These are phyloP conservation scores for Notothenia rossii DNA, from an alignment of 2,113 vertebrate genomes.

Conservation along the genomic window DNA sequence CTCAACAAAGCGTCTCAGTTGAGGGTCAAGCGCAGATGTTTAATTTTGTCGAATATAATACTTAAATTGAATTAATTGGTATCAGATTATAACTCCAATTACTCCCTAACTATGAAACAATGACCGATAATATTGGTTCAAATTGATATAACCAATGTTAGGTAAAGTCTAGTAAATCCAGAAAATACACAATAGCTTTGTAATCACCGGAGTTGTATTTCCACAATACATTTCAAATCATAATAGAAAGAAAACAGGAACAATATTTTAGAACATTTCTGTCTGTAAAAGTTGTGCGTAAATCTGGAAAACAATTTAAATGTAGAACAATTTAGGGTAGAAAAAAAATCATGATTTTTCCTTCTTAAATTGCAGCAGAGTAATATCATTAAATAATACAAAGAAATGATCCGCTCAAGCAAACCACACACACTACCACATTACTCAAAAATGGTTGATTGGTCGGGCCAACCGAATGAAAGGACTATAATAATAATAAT, in stretches of 20 bases:
- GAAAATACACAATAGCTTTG: constrained; percentile 26
- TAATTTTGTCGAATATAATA: constrained; percentile 16
- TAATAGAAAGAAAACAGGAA: constrained; percentile 15
- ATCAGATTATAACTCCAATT: constrained; percentile 27
- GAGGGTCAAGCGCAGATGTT: constrained; percentile 47
- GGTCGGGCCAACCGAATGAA: not conserved
- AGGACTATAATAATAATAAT: constrained; percentile 65
- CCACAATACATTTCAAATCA: constrained; percentile 29
- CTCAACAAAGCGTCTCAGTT: constrained; percentile 24
- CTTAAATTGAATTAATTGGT: constrained; percentile 26
- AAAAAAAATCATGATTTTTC: not conserved
- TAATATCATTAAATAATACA: constrained; percentile 28
- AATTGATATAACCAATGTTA: constrained; percentile 9
- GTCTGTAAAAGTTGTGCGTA: constrained; percentile 13
- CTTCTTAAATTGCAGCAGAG: not conserved
- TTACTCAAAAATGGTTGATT: constrained; percentile 1
- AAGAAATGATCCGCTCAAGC: not conserved
- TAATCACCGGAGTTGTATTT: constrained; percentile 40
- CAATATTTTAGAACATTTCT: constrained; percentile 1
- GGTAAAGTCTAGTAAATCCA: constrained; percentile 10
- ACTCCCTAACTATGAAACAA: constrained; percentile 6
- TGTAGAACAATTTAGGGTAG: not conserved
- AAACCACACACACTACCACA: constrained; percentile 20
- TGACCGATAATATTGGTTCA: not conserved
- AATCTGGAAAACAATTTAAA: constrained; percentile 2